Percentiles rank a stretch among this genome's conserved stretches.
These are phyloP conservation scores for Rhinichthys osculus DNA, from an alignment of 2,797 vertebrate species.

Conservation along the genomic window DNA sequence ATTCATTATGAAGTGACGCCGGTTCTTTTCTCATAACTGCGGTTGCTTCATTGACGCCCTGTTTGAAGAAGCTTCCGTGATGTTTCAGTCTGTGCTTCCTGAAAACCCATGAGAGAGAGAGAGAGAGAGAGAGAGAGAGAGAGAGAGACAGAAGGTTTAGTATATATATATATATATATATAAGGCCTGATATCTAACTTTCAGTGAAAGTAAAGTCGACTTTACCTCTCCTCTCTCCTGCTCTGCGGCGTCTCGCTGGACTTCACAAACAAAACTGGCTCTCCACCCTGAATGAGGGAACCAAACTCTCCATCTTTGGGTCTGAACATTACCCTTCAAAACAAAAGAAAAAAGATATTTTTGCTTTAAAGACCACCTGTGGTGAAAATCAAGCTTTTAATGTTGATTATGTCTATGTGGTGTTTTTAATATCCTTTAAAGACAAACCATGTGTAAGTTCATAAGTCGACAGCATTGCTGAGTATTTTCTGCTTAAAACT, in stretches of 20 bases:
- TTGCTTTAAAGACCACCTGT: background rate
- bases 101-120: slow-evolving; percentile 27
- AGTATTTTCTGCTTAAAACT: no score
- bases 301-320: slow-evolving; percentile 57
- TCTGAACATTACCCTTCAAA: slow-evolving; percentile 60
- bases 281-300: slow-evolving; percentile 59
- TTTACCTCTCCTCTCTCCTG: slow-evolving; percentile 60
- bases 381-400: no score
- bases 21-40: slow-evolving; percentile 14
- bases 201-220: background rate
- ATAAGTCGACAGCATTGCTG: no score
- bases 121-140: background rate
- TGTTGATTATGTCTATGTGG: no score
- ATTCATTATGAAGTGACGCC: background rate
- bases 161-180: no score
- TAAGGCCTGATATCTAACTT: background rate
- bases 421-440: no score
- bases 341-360: background rate
- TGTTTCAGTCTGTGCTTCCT: slow-evolving; percentile 64
- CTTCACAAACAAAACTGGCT: slow-evolving; percentile 60
- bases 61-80: slow-evolving; percentile 65
- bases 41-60: slow-evolving; percentile 31
- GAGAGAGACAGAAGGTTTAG: background rate
- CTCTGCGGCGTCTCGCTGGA: slow-evolving; percentile 58
- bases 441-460: no score